Evolutionary conservation across 2,888 invertebrate genomes (phyloP).

Genomic region (Ormyrus rosae): DNA sequence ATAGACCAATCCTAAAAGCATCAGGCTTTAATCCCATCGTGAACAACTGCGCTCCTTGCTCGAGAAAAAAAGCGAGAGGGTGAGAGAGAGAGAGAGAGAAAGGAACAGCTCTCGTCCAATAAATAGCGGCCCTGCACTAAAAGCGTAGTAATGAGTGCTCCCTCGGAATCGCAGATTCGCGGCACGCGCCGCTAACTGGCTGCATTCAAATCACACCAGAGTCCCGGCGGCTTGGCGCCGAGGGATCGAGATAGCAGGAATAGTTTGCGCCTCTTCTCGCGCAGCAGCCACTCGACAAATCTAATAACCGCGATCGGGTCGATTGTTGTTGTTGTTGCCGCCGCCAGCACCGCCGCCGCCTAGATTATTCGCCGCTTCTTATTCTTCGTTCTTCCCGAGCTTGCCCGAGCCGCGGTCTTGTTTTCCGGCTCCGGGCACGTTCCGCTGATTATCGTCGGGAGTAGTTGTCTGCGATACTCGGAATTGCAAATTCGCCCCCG

Average conservation of each 20-base stretch:
- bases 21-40: not conserved
- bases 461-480: not conserved
- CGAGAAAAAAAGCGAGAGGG: too few species aligned
- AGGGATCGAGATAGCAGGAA: conserved; percentile 66
- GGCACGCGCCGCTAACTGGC: conserved; percentile 74
- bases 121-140: conserved; percentile 50
- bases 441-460: conserved; percentile 27
- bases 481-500: conserved; percentile 31
- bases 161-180: conserved; percentile 66
- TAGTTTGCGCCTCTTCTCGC: conserved; percentile 64
- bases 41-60: not conserved
- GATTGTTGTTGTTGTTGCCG: conserved; percentile 1
- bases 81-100: not conserved
- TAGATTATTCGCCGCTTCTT: too few species aligned
- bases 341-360: too few species aligned
- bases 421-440: conserved; percentile 17
- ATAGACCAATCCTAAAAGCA: not conserved
- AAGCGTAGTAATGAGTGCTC: conserved; percentile 68
- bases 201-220: conserved; percentile 74
- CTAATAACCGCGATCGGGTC: conserved; percentile 22
- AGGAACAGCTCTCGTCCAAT: conserved; percentile 31
- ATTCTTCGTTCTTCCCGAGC: not conserved
- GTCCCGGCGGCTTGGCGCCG: not conserved
- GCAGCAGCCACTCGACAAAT: conserved; percentile 18
- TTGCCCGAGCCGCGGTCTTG: conserved; percentile 10